Percentiles rank a stretch among this genome's conserved stretches.
Evolutionary conservation across 1,140 invertebrate species (phyloP).

Genomic region (Acromyrmex echinatior): DNA sequence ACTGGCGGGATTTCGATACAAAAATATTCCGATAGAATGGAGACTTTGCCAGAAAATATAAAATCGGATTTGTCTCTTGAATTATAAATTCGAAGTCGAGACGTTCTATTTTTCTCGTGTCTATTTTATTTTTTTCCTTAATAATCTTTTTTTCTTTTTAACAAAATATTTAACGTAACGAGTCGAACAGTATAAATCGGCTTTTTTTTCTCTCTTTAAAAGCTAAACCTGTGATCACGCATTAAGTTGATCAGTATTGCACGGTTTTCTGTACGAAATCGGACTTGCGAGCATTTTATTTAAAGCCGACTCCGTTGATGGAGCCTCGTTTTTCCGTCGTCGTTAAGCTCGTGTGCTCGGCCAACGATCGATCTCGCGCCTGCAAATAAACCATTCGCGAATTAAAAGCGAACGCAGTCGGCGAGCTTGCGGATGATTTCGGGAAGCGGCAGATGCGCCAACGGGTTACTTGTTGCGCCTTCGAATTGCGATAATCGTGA

Average conservation of each 20-base stretch:
- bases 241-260: background rate
- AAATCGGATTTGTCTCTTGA: background rate
- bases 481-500: slow-evolving; percentile 56
- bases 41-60: background rate
- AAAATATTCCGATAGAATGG: slow-evolving; percentile 18
- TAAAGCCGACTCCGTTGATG: slow-evolving; percentile 24
- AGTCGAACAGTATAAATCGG: background rate
- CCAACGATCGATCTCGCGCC: slow-evolving; percentile 34
- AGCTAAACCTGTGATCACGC: background rate
- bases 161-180: background rate
- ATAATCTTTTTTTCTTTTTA: background rate
- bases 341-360: slow-evolving; percentile 18
- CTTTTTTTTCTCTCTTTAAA: background rate
- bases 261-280: slow-evolving; percentile 1
- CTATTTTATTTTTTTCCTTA: background rate
- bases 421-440: slow-evolving; percentile 56
- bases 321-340: slow-evolving; percentile 19
- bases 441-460: slow-evolving; percentile 54
- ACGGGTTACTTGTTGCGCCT: slow-evolving; percentile 62
- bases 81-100: background rate
- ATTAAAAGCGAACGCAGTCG: slow-evolving; percentile 50
- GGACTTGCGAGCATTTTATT: slow-evolving; percentile 13
- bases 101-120: background rate
- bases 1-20: slow-evolving; percentile 3
- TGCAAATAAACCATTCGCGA: slow-evolving; percentile 42